Base-by-base conservation (phyloP, 2,888 invertebrate species). In the Drosophila monieri region DNA sequence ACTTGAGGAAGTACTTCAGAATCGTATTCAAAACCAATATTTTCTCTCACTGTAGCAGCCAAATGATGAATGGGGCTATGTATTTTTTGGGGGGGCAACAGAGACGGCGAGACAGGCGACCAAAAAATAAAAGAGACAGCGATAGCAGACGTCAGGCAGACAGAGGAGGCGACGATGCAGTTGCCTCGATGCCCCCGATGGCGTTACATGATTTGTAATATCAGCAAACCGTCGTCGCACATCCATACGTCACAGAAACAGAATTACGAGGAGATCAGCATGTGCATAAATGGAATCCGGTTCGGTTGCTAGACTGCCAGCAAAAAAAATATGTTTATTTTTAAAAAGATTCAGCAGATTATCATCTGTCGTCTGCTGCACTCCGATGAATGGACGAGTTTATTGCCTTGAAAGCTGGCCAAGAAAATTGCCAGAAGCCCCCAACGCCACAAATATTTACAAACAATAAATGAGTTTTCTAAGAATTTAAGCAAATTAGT, bases 121-220 rank as follows among this genome's bases (percentile, higher is more conserved):
- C 35, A 35, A 18, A 18, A 18, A 18, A 18, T 1, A 18, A 2
- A 18, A 18, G 48, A 49, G 62, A 62, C 62, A 43, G 62, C 43
- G 21, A 23, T 37, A 51, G 85, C 80, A 85, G 80, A 80, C 80
- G 84, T 80, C 83, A 79, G 73, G 74, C 85, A 80, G 78, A 78
- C 78, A 43, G 81, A 56, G 68, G 78, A 18, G 51, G 49, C 18
- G 18, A 18, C 35, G 41, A 32, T 48, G 14, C 53, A 41, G 44
- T 30, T 56, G 37, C 51, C 18, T 18, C 18, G 18, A 18, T 18
- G 18, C 18, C 18, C 46, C 47, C 61, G 61, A 70, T 70, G 71
- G 55, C 62, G 71, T 85, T 81, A 85, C 87, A 86, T 84, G 87
- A 83, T 86, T 83, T 86, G 85, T 86, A 80, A 86, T 84, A 86